phyloP scores from a whole-genome alignment of 1,140 invertebrate species.

The Doryteuthis pealeii region DNA sequence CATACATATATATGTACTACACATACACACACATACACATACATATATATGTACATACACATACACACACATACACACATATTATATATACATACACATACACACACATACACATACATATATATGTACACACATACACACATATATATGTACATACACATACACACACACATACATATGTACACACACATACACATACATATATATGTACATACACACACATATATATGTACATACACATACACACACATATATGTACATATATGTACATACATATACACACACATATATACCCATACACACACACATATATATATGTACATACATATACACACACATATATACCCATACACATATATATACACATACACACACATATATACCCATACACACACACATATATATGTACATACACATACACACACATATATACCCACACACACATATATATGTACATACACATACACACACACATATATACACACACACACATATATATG shows the following conservation, averaged over 20 bases:
- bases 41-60: neutral
- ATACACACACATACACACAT: conserved; percentile 11
- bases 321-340: too few relatives aligned
- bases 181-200: neutral
- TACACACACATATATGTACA: neutral
- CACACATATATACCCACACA: too few relatives aligned
- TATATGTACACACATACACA: neutral
- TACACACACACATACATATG: neutral
- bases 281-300: too few relatives aligned
- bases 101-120: conserved; percentile 15
- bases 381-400: too few relatives aligned
- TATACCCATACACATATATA: neutral
- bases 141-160: neutral
- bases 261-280: neutral
- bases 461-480: neutral
- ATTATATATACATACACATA: neutral
- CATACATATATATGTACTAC: conserved; percentile 9
- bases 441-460: neutral
- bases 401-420: neutral
- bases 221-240: neutral
- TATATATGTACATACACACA: neutral
- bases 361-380: neutral
- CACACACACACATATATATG: neutral
- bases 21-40: neutral
- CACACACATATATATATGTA: neutral